Conservation (phyloP, 1,140 invertebrate species). For the Phymorhynchus buccinoides region DNA sequence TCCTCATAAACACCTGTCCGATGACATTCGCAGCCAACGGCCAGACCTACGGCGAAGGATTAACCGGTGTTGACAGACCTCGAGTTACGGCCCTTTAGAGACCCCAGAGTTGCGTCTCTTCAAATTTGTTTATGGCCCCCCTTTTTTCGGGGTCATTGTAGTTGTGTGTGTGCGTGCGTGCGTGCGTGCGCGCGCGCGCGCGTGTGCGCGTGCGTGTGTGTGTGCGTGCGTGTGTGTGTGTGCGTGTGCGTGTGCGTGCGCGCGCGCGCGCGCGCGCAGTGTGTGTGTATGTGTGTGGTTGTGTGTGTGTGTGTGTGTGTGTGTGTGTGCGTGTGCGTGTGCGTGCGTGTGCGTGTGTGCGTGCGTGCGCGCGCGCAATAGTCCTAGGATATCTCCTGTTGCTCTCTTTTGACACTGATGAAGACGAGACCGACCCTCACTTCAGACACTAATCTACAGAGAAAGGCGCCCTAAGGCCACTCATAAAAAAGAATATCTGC, state of each 20-base stretch:
- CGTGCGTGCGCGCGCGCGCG: too few relatives aligned
- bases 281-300: neutral
- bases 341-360: too few relatives aligned
- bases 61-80: neutral
- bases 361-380: too few relatives aligned
- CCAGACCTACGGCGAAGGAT: neutral
- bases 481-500: neutral
- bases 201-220: neutral
- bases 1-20: neutral
- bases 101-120: neutral
- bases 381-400: too few relatives aligned
- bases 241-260: too few relatives aligned
- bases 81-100: neutral
- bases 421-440: neutral
- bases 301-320: neutral
- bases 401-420: neutral
- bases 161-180: neutral
- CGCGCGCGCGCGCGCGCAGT: too few relatives aligned
- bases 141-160: neutral
- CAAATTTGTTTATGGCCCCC: slow-evolving; percentile 9
- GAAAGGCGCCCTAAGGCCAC: neutral
- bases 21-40: neutral
- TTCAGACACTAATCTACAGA: too few relatives aligned
- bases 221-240: too few relatives aligned
- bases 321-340: too few relatives aligned